Conservation (phyloP, 2,888 invertebrate species). For the Cyaniris semiargus region DNA sequence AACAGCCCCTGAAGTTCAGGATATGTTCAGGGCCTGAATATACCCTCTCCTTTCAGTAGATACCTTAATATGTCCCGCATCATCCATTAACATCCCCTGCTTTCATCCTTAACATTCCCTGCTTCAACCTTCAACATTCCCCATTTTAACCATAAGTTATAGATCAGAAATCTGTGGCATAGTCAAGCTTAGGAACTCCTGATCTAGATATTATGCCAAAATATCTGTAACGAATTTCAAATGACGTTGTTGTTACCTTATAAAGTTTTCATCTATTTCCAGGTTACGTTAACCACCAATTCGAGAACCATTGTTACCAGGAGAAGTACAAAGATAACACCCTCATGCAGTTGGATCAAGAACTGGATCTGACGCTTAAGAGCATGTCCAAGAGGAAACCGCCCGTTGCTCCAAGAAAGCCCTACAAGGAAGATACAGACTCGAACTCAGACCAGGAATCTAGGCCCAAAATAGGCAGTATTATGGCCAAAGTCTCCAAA, state of each 20-base stretch:
- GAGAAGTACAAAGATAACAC: conserved; percentile 66
- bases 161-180: too few species aligned
- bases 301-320: conserved; percentile 64
- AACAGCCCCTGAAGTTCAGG: too few species aligned
- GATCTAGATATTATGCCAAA: too few species aligned
- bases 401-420: conserved; percentile 82
- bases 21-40: too few species aligned
- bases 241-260: not conserved
- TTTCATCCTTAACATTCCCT: too few species aligned
- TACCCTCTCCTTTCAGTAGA: too few species aligned
- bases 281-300: conserved; percentile 61
- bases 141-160: too few species aligned
- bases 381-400: conserved; percentile 82
- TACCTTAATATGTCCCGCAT: too few species aligned
- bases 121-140: too few species aligned
- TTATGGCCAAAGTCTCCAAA: conserved; percentile 88
- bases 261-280: conserved; percentile 41
- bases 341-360: conserved; percentile 66
- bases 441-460: conserved; percentile 75
- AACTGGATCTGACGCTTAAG: conserved; percentile 70
- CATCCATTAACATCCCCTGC: too few species aligned
- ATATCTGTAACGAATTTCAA: too few species aligned
- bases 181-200: too few species aligned
- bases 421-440: conserved; percentile 72
- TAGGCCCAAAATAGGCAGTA: conserved; percentile 71